These are phyloP conservation scores for Hypomecis atomaria DNA, from an alignment of 2,888 invertebrate species.

Conservation along the genomic window DNA sequence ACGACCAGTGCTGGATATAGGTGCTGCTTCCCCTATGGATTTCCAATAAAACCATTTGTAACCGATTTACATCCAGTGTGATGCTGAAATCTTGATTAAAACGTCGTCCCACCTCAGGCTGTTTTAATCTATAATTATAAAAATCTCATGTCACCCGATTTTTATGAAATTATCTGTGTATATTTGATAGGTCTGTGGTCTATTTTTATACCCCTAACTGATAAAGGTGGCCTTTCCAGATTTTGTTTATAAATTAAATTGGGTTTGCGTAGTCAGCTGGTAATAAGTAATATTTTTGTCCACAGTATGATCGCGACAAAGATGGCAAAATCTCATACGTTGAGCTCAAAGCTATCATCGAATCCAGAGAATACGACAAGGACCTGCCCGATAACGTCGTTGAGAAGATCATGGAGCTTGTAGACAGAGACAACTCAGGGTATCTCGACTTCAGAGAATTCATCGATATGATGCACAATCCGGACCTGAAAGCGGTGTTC, in stretches of 20 bases:
- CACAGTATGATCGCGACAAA: slow-evolving; percentile 88
- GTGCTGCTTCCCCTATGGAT: too few species aligned
- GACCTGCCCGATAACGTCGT: slow-evolving; percentile 89
- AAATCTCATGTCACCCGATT: too few species aligned
- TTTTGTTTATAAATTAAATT: too few species aligned
- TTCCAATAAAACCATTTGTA: background rate
- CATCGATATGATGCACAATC: slow-evolving; percentile 87
- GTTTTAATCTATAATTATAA: too few species aligned
- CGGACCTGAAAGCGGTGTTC: slow-evolving; percentile 86
- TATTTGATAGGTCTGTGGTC: too few species aligned
- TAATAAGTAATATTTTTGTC: slow-evolving; percentile 45
- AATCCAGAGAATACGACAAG: slow-evolving; percentile 85
- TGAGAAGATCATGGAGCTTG: slow-evolving; percentile 86
- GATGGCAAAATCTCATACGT: slow-evolving; percentile 88
- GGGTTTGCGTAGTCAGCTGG: too few species aligned
- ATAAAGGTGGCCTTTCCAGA: too few species aligned
- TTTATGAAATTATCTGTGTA: too few species aligned
- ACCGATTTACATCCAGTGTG: background rate
- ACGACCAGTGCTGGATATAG: too few species aligned
- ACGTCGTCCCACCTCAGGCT: too few species aligned
- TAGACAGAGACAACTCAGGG: slow-evolving; percentile 87
- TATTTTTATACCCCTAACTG: too few species aligned
- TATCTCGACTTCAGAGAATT: slow-evolving; percentile 90
- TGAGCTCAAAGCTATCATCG: slow-evolving; percentile 87
- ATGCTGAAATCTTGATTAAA: too few species aligned